Evolutionary conservation across 92 coral and sea anemone species (phyloP).

Genomic region (Phymanthus crucifer): DNA sequence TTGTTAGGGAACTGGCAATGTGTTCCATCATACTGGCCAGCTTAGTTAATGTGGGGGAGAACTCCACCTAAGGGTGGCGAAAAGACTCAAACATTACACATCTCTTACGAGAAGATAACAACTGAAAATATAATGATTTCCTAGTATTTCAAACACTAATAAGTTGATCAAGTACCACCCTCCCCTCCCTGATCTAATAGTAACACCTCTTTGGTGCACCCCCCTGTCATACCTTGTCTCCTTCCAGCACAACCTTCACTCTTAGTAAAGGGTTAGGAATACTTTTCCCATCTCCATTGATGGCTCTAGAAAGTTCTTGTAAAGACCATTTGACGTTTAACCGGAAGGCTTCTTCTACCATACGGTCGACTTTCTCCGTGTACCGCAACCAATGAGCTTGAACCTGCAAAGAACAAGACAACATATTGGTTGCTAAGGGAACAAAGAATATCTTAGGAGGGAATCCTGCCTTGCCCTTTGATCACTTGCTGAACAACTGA

Average conservation of each 20-base stretch:
- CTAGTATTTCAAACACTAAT: no score
- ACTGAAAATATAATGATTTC: no score
- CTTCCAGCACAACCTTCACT: constrained; percentile 97
- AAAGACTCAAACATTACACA: background rate
- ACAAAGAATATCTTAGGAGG: no score
- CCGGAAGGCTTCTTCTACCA: constrained; percentile 98
- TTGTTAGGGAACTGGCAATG: constrained; percentile 86
- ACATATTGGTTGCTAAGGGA: background rate
- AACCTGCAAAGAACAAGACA: constrained; percentile 42
- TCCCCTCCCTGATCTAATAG: background rate
- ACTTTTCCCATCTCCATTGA: constrained; percentile 98
- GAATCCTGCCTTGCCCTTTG: background rate
- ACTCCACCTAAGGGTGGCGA: constrained; percentile 81
- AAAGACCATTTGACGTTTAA: constrained; percentile 99
- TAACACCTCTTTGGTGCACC: background rate
- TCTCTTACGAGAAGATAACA: background rate
- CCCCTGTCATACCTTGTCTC: constrained; percentile 69
- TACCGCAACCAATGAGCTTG: constrained; percentile 99
- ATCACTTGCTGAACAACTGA: no score
- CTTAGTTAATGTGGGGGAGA: constrained; percentile 91
- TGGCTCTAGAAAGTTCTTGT: constrained; percentile 96
- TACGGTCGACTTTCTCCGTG: constrained; percentile 99
- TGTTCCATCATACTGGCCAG: constrained; percentile 98
- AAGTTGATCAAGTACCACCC: no score
- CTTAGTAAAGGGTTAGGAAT: constrained; percentile 92